Evolutionary conservation across 2,888 invertebrate genomes (phyloP).

Genomic region (Mythimna vitellina): DNA sequence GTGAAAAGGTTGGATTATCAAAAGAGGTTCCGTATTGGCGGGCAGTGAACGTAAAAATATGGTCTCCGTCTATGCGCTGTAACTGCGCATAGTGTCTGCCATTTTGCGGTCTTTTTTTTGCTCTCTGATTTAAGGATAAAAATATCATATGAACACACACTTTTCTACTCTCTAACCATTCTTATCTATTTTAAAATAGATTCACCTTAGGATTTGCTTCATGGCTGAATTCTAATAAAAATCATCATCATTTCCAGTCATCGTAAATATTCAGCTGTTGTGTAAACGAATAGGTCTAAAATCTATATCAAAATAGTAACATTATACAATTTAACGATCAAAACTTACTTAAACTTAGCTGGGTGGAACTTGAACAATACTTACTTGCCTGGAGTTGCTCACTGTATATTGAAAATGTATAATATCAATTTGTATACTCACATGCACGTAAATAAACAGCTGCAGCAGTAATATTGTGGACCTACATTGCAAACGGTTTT

Average conservation of each 20-base stretch:
- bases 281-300: too few species aligned
- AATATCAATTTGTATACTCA: background rate
- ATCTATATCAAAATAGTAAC: background rate
- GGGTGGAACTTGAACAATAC: conserved; percentile 1
- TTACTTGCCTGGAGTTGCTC: background rate
- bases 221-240: too few species aligned
- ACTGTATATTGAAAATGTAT: background rate
- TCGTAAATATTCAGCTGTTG: too few species aligned
- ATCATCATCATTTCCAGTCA: too few species aligned
- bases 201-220: too few species aligned
- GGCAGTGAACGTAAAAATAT: background rate
- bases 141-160: too few species aligned
- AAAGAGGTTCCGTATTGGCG: background rate
- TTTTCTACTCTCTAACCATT: too few species aligned
- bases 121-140: too few species aligned
- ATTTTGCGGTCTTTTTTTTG: too few species aligned
- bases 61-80: background rate
- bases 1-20: background rate
- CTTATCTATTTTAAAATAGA: too few species aligned
- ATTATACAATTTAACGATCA: background rate
- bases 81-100: too few species aligned
- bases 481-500: background rate
- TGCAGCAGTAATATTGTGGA: background rate
- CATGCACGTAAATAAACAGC: background rate
- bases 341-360: conserved; percentile 4